phyloP scores from a whole-genome alignment of 2,113 vertebrate genomes.

The Clarias batrachus region DNA sequence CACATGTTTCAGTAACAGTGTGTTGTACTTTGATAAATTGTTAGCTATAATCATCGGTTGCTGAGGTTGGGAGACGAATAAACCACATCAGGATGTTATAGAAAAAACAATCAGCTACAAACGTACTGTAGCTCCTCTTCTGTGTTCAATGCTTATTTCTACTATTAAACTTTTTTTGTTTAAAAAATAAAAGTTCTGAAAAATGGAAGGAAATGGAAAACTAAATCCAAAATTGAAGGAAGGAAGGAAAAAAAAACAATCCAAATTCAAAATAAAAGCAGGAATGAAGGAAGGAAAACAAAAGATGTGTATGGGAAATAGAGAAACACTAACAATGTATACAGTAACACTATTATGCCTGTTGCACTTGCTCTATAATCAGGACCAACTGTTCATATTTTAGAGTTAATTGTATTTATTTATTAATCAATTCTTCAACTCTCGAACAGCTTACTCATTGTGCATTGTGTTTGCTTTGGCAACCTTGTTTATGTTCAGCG shows the following conservation, averaged over 20 bases:
- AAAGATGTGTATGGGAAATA: too few species aligned
- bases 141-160: too few species aligned
- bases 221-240: neutral
- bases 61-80: neutral
- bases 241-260: too few species aligned
- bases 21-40: neutral
- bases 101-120: neutral
- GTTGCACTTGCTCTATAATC: neutral
- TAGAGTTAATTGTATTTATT: too few species aligned
- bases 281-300: too few species aligned
- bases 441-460: neutral
- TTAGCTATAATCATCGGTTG: neutral
- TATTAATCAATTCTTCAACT: neutral
- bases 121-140: too few species aligned
- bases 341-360: too few species aligned
- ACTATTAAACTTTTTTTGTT: too few species aligned
- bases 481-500: constrained; percentile 1
- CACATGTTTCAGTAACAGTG: neutral
- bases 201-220: neutral
- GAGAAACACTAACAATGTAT: neutral
- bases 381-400: neutral
- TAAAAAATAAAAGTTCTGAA: neutral
- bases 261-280: too few species aligned
- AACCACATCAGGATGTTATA: neutral
- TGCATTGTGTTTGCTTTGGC: constrained; percentile 4